phyloP scores from a whole-genome alignment of 1,140 invertebrate genomes.

The Helicoverpa armigera region DNA sequence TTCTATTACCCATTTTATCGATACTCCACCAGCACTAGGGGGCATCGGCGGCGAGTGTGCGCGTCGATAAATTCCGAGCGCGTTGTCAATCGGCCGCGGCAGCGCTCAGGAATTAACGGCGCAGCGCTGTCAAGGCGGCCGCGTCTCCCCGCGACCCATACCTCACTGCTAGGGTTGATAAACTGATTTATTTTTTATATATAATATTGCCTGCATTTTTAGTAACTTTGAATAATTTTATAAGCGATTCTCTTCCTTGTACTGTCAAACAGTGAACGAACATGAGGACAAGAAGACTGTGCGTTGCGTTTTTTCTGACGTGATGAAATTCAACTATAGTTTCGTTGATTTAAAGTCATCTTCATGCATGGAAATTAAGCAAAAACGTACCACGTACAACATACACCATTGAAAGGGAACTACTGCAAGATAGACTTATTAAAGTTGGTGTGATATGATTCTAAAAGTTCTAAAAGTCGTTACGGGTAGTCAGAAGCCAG shows the following conservation, averaged over 20 bases:
- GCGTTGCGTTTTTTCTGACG: too few relatives aligned
- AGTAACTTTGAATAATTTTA: not conserved
- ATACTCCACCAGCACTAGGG: slow-evolving; percentile 57
- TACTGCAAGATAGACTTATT: too few relatives aligned
- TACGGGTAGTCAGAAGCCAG: too few relatives aligned
- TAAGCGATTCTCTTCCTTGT: not conserved
- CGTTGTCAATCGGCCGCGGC: slow-evolving; percentile 83
- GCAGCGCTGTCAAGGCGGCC: slow-evolving; percentile 77
- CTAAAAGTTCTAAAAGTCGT: too few relatives aligned
- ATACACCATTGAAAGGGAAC: too few relatives aligned
- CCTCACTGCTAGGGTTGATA: slow-evolving; percentile 60
- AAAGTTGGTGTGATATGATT: too few relatives aligned
- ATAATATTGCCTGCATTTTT: not conserved
- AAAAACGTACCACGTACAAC: too few relatives aligned
- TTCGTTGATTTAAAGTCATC: too few relatives aligned
- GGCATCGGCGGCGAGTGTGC: slow-evolving; percentile 72
- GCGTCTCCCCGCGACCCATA: slow-evolving; percentile 59
- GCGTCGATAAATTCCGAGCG: slow-evolving; percentile 84
- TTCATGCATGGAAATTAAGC: too few relatives aligned
- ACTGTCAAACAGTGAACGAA: too few relatives aligned
- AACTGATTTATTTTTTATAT: not conserved
- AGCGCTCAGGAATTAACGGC: slow-evolving; percentile 83
- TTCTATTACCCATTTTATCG: slow-evolving; percentile 43
- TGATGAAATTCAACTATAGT: too few relatives aligned
- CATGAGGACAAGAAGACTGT: too few relatives aligned